These are phyloP conservation scores for Holocentrus rufus DNA, from an alignment of 2,797 vertebrate species.

Conservation along the genomic window DNA sequence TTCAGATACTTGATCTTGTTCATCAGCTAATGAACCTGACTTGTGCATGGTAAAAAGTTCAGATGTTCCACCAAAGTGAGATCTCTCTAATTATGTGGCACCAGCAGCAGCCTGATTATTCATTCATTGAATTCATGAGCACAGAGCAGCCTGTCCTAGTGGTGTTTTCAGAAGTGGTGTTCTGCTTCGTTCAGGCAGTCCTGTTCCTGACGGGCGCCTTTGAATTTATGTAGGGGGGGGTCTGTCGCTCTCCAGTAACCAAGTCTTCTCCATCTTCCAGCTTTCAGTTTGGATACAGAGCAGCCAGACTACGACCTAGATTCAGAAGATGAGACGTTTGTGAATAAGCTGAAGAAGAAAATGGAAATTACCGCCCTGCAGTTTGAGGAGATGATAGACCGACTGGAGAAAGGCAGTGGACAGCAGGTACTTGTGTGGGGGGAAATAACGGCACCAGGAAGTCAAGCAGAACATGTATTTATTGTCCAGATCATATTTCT, in stretches of 20 bases:
- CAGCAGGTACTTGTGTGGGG: slow-evolving; percentile 88
- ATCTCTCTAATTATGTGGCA: background rate
- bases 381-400: slow-evolving; percentile 99
- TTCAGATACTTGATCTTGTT: background rate
- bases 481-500: no score
- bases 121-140: background rate
- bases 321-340: slow-evolving; percentile 96
- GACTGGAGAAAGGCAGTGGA: slow-evolving; percentile 98
- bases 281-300: slow-evolving; percentile 99
- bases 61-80: background rate
- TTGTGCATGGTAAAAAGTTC: background rate
- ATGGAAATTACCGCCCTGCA: slow-evolving; percentile 97
- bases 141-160: background rate
- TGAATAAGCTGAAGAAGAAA: slow-evolving; percentile 98
- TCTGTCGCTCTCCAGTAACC: slow-evolving; percentile 33
- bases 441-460: no score
- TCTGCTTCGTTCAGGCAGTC: slow-evolving; percentile 3
- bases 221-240: slow-evolving; percentile 8
- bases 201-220: background rate
- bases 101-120: background rate
- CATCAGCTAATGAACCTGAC: background rate
- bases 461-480: no score
- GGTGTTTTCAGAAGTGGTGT: slow-evolving; percentile 6
- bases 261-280: slow-evolving; percentile 71
- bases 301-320: slow-evolving; percentile 99